phyloP scores from a whole-genome alignment of 2,113 vertebrate species.

The Lepisosteus osseus region DNA sequence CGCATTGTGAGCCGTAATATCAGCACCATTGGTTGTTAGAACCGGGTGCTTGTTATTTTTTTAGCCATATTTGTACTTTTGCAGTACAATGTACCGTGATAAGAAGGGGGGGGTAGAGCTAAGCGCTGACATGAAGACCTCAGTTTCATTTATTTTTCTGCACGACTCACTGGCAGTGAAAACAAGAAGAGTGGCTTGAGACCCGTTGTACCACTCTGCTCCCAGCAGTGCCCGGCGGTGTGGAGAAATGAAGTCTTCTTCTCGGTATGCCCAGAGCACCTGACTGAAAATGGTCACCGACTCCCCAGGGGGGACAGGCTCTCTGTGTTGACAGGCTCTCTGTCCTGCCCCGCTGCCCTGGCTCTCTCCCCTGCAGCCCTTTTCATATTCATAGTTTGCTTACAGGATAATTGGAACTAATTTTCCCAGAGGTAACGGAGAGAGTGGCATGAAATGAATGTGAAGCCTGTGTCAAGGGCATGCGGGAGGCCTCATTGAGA shows the following conservation, averaged over 20 bases:
- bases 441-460: slow-evolving; percentile 7
- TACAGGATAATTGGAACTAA: slow-evolving; percentile 20
- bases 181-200: background rate
- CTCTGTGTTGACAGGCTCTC: slow-evolving; percentile 8
- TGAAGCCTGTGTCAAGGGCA: slow-evolving; percentile 30
- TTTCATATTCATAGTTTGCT: slow-evolving; percentile 9
- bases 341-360: background rate
- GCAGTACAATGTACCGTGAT: background rate
- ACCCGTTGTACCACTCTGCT: background rate
- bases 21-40: too few species aligned
- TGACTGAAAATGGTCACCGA: background rate
- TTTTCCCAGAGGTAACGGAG: slow-evolving; percentile 26
- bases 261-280: background rate
- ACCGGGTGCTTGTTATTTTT: too few species aligned
- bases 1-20: too few species aligned
- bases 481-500: slow-evolving; percentile 25
- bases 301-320: background rate
- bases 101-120: background rate
- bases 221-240: background rate
- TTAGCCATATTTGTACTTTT: too few species aligned
- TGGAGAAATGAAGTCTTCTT: background rate
- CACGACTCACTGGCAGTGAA: background rate
- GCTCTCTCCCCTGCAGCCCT: background rate
- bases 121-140: background rate
- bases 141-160: background rate